Percentiles rank a stretch among this genome's conserved stretches.
Conservation (phyloP, 2,797 vertebrate genomes). For the Urocyon cinereoargenteus region DNA sequence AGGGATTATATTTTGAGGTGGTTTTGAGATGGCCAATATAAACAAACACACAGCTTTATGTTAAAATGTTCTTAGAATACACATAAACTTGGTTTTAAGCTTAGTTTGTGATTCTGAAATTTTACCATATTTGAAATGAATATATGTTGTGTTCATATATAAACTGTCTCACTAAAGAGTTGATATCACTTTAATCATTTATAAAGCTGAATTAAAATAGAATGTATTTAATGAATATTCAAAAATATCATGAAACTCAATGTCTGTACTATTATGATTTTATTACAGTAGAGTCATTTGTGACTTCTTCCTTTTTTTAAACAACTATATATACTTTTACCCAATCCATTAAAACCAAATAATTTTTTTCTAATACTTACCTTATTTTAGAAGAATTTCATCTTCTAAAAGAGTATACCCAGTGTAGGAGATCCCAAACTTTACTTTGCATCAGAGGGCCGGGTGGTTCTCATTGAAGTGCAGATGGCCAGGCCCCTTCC, state of each 20-base stretch:
- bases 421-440: neutral
- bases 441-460: neutral
- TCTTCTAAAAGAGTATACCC: constrained; percentile 1
- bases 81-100: neutral
- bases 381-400: constrained; percentile 1
- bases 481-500: neutral
- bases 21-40: neutral
- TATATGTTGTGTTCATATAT: neutral
- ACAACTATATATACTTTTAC: neutral
- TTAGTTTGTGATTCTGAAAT: constrained; percentile 17
- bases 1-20: neutral
- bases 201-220: constrained; percentile 27
- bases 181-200: constrained; percentile 19
- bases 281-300: constrained; percentile 11
- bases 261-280: neutral
- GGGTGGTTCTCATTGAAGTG: neutral
- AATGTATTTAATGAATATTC: neutral
- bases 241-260: constrained; percentile 40
- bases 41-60: neutral
- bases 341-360: neutral
- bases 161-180: constrained; percentile 5
- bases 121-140: neutral
- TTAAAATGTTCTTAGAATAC: neutral
- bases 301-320: constrained; percentile 4
- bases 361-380: constrained; percentile 32